These are phyloP conservation scores for Chloroceryle aenea DNA, from an alignment of 2,113 vertebrate genomes.

Conservation along the genomic window DNA sequence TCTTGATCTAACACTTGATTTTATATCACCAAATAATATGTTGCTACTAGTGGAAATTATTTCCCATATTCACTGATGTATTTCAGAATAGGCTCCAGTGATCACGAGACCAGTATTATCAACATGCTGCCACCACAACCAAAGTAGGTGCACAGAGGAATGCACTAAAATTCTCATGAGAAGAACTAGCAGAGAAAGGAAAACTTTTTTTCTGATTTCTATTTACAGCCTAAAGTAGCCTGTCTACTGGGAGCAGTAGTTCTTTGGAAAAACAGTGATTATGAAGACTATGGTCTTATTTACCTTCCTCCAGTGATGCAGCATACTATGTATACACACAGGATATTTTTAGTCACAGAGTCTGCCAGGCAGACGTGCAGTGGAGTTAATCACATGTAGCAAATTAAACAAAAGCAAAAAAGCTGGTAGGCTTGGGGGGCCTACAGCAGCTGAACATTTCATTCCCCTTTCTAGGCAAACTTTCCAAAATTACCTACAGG, in stretches of 20 bases:
- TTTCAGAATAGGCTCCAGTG: background rate
- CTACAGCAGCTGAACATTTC: background rate
- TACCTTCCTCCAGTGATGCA: background rate
- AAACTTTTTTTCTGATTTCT: background rate
- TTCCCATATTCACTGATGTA: background rate
- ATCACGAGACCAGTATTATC: background rate
- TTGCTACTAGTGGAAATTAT: background rate
- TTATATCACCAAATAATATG: background rate
- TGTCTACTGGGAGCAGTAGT: background rate
- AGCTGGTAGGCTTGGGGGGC: background rate
- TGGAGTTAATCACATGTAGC: background rate
- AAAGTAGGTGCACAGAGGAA: background rate
- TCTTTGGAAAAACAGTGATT: background rate
- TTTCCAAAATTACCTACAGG: background rate
- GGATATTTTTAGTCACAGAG: background rate
- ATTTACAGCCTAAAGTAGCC: background rate
- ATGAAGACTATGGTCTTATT: background rate
- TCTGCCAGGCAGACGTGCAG: background rate
- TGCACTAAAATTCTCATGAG: background rate
- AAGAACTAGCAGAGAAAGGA: background rate
- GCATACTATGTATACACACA: background rate
- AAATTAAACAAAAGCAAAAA: conserved; percentile 13
- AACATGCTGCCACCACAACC: background rate
- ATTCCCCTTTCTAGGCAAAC: background rate
- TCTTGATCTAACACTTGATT: background rate